A percentile compares a stretch with the other conserved stretches of the same genome.
Evolutionary conservation across 2,888 invertebrate genomes (phyloP).

Genomic region (Xestia c-nigrum): DNA sequence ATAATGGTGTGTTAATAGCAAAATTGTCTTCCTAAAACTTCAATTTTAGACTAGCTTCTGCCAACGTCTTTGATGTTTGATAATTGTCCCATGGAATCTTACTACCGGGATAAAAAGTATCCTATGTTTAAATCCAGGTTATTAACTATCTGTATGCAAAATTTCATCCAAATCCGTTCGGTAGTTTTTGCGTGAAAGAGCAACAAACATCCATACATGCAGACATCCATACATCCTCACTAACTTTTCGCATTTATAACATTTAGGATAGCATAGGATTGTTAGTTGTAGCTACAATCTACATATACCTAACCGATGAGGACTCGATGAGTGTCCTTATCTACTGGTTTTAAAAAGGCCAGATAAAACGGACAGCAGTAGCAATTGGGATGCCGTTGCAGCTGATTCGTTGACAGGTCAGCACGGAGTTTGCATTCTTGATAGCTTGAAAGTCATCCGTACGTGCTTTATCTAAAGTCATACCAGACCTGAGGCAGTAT

Average conservation of each 20-base stretch:
- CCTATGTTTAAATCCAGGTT: too few species aligned
- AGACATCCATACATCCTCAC: too few species aligned
- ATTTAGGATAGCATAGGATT: too few species aligned
- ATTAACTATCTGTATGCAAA: too few species aligned
- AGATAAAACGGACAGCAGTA: not conserved
- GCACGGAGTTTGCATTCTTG: not conserved
- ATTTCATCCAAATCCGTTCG: too few species aligned
- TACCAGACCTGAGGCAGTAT: not conserved
- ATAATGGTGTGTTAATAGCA: not conserved
- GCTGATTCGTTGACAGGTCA: not conserved
- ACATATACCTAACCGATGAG: not conserved
- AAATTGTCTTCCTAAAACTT: not conserved
- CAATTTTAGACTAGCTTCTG: too few species aligned
- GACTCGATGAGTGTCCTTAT: not conserved
- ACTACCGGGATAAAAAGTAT: too few species aligned
- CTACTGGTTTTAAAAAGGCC: not conserved
- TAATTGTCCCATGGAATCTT: too few species aligned
- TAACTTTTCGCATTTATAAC: too few species aligned
- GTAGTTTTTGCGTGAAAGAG: too few species aligned
- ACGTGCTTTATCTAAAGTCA: not conserved
- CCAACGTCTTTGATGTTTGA: too few species aligned
- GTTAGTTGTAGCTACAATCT: not conserved
- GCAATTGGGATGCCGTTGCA: not conserved
- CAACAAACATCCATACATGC: too few species aligned
- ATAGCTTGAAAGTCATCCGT: not conserved